Evolutionary conservation across 2,797 vertebrate genomes (phyloP), one percentile per base, ranked within the genome.

Genomic region (Lutra lutra): DNA sequence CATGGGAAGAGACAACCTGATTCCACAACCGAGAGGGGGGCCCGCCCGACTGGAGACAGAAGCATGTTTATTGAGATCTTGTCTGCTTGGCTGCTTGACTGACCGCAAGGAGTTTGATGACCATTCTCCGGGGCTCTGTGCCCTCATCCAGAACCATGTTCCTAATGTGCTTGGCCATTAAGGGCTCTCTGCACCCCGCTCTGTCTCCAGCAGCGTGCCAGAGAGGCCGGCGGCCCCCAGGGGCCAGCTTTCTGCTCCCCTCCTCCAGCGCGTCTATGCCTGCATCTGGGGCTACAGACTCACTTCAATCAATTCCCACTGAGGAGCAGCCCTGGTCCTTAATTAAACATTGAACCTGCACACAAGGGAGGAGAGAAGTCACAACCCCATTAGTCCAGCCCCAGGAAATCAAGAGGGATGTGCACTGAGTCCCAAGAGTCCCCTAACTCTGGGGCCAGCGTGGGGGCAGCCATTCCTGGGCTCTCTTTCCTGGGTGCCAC

Each of bases 51-150:
- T 72, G 40, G 92, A 96, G 97, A 96, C 94, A 91, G 92, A 7
- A 89, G 79, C 23, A 13, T 94, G 96, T 98, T 98, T 95, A 97
- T 97, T 98, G 98, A 98, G 46, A 93, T 96, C 97, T 94, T 70
- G 35, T 96, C 97, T 97, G 60, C 96, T 98, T 97, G 98, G 96
- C 96, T 90, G 86, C 60, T 32, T 11, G 18, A 92, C 97, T 86
- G 91, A 70, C 96, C 51, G 75, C 35, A 7, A 80, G 97, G 95
- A 97, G 80, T 95, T 86, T 85, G 94, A 68, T 97, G 96, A 98
- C 97, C 98, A 87, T 97, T 68, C 10, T 1, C 90, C 20, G 87
- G 91, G 97, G 79, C 82, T 94, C 96, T 51, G 95, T 32, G 80
- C 60, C 0, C 96, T 98, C 96, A 86, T 79, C 96, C 27, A 23